These are phyloP conservation scores for Nymphalis urticae DNA, from an alignment of 2,888 invertebrate species.

Conservation along the genomic window DNA sequence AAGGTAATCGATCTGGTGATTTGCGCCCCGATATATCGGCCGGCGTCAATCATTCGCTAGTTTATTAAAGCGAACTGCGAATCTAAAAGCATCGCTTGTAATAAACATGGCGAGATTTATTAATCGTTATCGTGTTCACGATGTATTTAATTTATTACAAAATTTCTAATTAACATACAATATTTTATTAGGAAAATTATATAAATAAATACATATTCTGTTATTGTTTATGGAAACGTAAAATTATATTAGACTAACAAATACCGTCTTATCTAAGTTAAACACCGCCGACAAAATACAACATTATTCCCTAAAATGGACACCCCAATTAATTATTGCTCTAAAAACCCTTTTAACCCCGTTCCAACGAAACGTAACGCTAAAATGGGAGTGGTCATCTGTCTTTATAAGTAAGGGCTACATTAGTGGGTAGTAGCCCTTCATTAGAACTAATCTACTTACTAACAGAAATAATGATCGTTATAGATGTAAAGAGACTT, in stretches of 20 bases:
- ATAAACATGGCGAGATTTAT: conserved; percentile 14
- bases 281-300: conserved; percentile 37
- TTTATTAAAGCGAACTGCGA: conserved; percentile 22
- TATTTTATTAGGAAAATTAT: background rate
- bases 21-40: conserved; percentile 29
- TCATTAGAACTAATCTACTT: conserved; percentile 60
- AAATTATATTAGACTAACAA: conserved; percentile 33
- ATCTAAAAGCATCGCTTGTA: conserved; percentile 12
- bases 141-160: background rate
- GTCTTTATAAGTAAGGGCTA: conserved; percentile 68
- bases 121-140: background rate
- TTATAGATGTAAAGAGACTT: background rate
- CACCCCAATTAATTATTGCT: conserved; percentile 71
- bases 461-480: conserved; percentile 37
- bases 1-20: conserved; percentile 33
- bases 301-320: conserved; percentile 42
- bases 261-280: conserved; percentile 34
- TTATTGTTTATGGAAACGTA: conserved; percentile 12
- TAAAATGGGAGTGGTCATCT: conserved; percentile 62
- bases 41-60: conserved; percentile 26
- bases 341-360: conserved; percentile 70
- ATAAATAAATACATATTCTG: conserved; percentile 9
- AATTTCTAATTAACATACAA: conserved; percentile 2
- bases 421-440: conserved; percentile 49
- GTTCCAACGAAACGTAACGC: conserved; percentile 56